Percentiles rank a stretch among this genome's conserved stretches.
Evolutionary conservation across 2,888 invertebrate genomes (phyloP).

Genomic region (Iphiclides podalirius): DNA sequence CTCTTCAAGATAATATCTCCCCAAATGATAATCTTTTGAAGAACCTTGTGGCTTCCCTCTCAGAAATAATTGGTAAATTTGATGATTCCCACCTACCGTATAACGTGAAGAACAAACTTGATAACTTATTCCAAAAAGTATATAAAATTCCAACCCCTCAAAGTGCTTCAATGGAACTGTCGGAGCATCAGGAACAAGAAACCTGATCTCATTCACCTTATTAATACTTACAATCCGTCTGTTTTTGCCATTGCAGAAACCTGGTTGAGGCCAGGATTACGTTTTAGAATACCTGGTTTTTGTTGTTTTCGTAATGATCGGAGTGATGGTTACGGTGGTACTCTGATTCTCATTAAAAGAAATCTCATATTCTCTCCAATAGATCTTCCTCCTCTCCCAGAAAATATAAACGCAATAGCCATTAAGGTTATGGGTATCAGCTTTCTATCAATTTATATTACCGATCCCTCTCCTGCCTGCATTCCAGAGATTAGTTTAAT

Average conservation of each 20-base stretch:
- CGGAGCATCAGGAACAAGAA: constrained; percentile 3
- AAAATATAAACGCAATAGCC: not conserved
- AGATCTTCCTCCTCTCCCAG: not conserved
- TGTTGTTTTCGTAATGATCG: not conserved
- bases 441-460: not conserved
- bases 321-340: not conserved
- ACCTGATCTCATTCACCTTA: not conserved
- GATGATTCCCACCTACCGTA: not conserved
- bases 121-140: not conserved
- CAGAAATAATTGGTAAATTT: not conserved
- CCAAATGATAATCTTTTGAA: not conserved
- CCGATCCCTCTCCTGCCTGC: not conserved
- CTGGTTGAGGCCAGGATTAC: not conserved
- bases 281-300: not conserved
- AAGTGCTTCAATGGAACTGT: not conserved
- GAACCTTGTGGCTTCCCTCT: not conserved
- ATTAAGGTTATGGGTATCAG: not conserved
- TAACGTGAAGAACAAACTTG: not conserved
- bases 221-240: not conserved
- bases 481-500: not conserved
- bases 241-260: not conserved
- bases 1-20: not conserved
- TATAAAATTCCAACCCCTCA: not conserved
- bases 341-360: too few species aligned
- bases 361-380: not conserved